Evolutionary conservation across 2,888 invertebrate genomes (phyloP).

Genomic region (Tachina fera): DNA sequence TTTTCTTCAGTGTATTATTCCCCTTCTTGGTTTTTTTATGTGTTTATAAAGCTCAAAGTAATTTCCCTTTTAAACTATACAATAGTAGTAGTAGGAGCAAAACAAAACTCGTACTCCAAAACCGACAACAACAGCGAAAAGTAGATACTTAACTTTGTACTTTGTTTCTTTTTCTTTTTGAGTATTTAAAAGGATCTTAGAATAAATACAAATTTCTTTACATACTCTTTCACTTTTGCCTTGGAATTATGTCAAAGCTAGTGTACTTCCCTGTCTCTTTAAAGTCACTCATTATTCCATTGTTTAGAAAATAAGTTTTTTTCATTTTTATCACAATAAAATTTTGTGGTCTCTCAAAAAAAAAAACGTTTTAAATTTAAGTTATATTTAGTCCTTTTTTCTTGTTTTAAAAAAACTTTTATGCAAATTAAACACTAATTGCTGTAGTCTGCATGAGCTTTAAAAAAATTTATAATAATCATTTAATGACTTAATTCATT

Average conservation of each 20-base stretch:
- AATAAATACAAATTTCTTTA: background rate
- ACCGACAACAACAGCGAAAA: constrained; percentile 46
- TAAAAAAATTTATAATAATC: no score
- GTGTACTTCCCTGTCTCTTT: constrained; percentile 1
- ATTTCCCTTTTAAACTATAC: constrained; percentile 59
- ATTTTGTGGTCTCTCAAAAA: constrained; percentile 1
- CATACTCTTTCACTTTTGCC: background rate
- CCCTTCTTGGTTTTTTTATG: constrained; percentile 7
- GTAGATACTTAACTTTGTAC: constrained; percentile 66
- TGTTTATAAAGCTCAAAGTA: constrained; percentile 37
- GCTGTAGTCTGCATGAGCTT: no score
- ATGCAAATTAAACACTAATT: no score
- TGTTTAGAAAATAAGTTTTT: constrained; percentile 19
- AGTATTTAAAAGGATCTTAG: constrained; percentile 19
- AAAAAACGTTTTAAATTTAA: background rate
- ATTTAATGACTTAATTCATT: no score
- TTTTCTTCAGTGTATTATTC: background rate
- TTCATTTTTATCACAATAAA: constrained; percentile 13
- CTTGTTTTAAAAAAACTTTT: background rate
- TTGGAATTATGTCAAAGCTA: constrained; percentile 28
- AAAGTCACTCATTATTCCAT: background rate
- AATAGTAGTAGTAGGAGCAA: constrained; percentile 49
- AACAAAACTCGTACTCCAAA: constrained; percentile 1
- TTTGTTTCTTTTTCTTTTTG: constrained; percentile 48
- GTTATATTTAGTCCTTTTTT: background rate